These are phyloP conservation scores for Chironomus striatipennis DNA, from an alignment of 1,140 invertebrate species.

Conservation along the genomic window DNA sequence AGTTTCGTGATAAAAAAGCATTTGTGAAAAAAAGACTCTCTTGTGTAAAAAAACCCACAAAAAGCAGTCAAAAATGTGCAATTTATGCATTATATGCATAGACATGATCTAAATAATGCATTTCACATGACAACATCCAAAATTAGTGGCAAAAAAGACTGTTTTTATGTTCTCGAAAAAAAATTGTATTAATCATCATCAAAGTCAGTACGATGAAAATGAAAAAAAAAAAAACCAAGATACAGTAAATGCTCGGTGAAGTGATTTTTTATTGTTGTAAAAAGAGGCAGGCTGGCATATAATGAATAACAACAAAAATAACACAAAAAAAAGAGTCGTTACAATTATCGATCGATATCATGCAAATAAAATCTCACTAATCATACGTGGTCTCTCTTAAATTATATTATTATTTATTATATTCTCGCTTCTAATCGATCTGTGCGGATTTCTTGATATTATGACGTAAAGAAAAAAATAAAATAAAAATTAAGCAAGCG, in stretches of 20 bases:
- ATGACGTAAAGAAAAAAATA: neutral
- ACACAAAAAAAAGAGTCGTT: conserved; percentile 26
- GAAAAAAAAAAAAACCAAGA: neutral
- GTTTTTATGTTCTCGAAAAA: neutral
- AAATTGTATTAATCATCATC: neutral
- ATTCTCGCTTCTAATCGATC: conserved; percentile 5
- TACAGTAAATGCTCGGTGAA: neutral
- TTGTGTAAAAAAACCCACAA: conserved; percentile 20
- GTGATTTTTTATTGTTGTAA: neutral
- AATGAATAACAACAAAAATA: conserved; percentile 21
- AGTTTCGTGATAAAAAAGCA: conserved; percentile 32
- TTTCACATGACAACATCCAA: neutral
- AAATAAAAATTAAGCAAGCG: too few species aligned
- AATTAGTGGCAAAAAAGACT: neutral
- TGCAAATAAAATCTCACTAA: neutral
- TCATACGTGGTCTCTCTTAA: neutral
- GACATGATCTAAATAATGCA: neutral
- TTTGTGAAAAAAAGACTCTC: conserved; percentile 29
- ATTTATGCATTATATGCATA: too few species aligned
- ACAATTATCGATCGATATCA: conserved; percentile 18
- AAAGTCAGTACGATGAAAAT: neutral
- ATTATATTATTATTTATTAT: neutral
- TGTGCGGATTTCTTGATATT: neutral
- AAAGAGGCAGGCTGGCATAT: conserved; percentile 21
- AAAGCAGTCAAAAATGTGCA: conserved; percentile 25